Conservation (phyloP, 2,113 vertebrate species). For the Sapayoa aenigma region DNA sequence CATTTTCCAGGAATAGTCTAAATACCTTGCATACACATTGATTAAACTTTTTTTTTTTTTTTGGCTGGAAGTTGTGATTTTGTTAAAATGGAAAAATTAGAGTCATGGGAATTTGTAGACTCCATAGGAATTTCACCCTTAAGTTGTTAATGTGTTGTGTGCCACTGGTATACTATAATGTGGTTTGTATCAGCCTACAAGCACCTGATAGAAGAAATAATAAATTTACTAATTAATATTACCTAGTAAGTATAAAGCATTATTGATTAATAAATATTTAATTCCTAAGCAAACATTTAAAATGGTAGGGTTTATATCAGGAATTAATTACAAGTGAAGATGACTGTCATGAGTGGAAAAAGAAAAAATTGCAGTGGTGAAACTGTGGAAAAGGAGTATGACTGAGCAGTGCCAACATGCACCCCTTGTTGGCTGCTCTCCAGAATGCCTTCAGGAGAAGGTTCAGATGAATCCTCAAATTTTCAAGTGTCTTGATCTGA, state of each 20-base stretch:
- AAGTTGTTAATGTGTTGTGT: neutral
- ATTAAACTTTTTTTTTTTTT: conserved; percentile 2
- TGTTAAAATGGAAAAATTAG: conserved; percentile 36
- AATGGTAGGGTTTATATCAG: neutral
- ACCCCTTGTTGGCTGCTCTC: neutral
- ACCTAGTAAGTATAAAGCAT: neutral
- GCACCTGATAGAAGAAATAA: neutral
- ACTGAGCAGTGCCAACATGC: neutral
- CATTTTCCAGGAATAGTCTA: conserved; percentile 74
- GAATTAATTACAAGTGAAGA: neutral
- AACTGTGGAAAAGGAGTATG: neutral
- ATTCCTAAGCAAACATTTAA: neutral
- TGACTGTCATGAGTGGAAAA: neutral
- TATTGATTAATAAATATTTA: neutral
- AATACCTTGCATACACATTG: conserved; percentile 48
- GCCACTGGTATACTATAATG: neutral
- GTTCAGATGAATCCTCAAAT: neutral
- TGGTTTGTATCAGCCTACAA: neutral
- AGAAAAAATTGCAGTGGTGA: neutral
- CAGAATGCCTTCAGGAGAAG: neutral
- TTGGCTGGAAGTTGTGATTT: conserved; percentile 45
- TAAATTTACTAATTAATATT: neutral
- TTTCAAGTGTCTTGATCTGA: neutral
- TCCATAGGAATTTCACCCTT: neutral
- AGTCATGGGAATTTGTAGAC: neutral